Conservation (phyloP, 2,888 invertebrate species). For the Anodontia alba region DNA sequence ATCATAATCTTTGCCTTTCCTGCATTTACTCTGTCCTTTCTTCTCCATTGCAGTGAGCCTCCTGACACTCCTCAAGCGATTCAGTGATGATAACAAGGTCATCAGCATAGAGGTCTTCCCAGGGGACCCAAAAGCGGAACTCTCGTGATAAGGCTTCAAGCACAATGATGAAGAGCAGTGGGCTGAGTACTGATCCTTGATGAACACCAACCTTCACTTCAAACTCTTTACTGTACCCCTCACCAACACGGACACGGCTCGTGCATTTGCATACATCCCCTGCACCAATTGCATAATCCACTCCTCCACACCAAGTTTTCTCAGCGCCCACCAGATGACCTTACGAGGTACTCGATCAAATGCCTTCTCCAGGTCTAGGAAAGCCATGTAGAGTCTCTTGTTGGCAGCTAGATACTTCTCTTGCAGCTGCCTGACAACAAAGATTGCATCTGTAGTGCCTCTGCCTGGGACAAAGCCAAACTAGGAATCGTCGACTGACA, state of each 20-base stretch:
- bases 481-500: conserved; percentile 16
- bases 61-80: neutral
- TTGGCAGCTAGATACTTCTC: conserved; percentile 29
- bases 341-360: conserved; percentile 31
- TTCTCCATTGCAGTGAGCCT: neutral
- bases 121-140: neutral
- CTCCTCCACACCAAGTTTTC: conserved; percentile 28
- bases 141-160: conserved; percentile 11
- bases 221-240: conserved; percentile 18
- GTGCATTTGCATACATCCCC: conserved; percentile 22
- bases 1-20: neutral
- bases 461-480: conserved; percentile 28
- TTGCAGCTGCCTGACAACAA: conserved; percentile 24
- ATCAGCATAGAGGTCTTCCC: conserved; percentile 20
- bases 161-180: conserved; percentile 28
- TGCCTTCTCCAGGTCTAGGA: conserved; percentile 29
- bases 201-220: conserved; percentile 14
- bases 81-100: conserved; percentile 3
- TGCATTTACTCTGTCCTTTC: neutral
- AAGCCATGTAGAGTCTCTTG: conserved; percentile 31
- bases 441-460: conserved; percentile 31
- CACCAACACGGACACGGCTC: conserved; percentile 26
- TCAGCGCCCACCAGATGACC: conserved; percentile 33
- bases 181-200: conserved; percentile 21
- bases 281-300: conserved; percentile 25